Evolutionary conservation across 2,797 vertebrate genomes (phyloP).

Genomic region (Percopsis omiscomaycus): DNA sequence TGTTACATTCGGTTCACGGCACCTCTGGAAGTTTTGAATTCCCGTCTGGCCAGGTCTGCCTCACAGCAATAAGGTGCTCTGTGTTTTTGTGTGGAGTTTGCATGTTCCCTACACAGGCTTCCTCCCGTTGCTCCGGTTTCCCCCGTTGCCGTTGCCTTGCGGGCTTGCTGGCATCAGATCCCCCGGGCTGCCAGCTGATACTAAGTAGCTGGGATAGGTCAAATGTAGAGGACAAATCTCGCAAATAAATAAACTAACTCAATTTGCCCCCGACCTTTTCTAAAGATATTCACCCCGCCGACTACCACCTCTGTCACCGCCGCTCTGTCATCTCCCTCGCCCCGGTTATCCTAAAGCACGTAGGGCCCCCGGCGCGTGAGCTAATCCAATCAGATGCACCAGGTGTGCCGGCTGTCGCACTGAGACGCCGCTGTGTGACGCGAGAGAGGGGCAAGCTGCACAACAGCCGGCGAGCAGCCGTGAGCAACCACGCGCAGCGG

Average conservation of each 20-base stretch:
- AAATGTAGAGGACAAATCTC: too few relatives aligned
- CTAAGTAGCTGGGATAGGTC: too few relatives aligned
- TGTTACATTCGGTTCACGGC: neutral
- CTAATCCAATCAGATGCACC: slow-evolving; percentile 75
- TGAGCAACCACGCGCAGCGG: slow-evolving; percentile 52
- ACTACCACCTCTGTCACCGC: slow-evolving; percentile 24
- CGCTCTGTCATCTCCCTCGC: slow-evolving; percentile 32
- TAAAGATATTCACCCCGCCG: slow-evolving; percentile 47
- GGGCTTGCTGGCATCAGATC: too few relatives aligned
- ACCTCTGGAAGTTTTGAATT: neutral
- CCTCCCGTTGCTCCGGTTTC: too few relatives aligned
- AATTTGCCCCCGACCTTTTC: slow-evolving; percentile 12
- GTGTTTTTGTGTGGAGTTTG: neutral
- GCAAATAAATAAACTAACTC: neutral
- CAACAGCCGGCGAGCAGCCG: slow-evolving; percentile 61
- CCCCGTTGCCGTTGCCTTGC: too few relatives aligned
- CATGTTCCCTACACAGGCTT: too few relatives aligned
- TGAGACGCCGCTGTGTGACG: slow-evolving; percentile 45
- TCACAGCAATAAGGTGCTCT: neutral
- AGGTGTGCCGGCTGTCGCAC: slow-evolving; percentile 72
- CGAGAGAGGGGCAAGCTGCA: slow-evolving; percentile 49
- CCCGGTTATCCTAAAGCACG: slow-evolving; percentile 63
- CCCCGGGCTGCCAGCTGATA: too few relatives aligned
- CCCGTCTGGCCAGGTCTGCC: neutral
- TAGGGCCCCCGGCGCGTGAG: slow-evolving; percentile 50